Evolutionary conservation across 2,888 invertebrate genomes (phyloP), one percentile per base, ranked within the genome.

Genomic region (Drosophila tanythrix): DNA sequence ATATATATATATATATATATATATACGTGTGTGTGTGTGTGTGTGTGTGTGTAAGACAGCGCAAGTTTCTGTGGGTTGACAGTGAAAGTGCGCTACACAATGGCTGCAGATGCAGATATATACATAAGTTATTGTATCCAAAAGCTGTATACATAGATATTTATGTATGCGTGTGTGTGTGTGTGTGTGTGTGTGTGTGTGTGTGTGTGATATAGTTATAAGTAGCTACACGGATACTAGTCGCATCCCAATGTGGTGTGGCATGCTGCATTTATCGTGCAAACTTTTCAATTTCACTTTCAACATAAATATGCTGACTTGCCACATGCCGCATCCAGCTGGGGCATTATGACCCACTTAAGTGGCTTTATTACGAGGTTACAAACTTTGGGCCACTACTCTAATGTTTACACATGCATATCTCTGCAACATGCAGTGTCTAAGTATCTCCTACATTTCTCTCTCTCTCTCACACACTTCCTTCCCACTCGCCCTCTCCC

Each of bases 351-450:
- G 89, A 90, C 89, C 90, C 90, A 90, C 90, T 90, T 90, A 90
- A 90, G 90, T 90, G 89, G 83, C 89, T 90, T 90, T 90, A 89
- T 89, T 83, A 86, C 77, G 88, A 89, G 89, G 87, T 90, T 90
- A 83, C 88, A 83, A 85, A 84, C 87, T 89, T 89, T 89, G 61
- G 66, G 56, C 65, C 62, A 61, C 61, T 57, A 55, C 46, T 46
- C 46, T 18, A 56, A 25, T 33, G 25, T 50, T 21, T 67, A 38
- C 38, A 63, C 63, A 74, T 66, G 51, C 52, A 75, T 59, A 73
- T 57, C 52, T 53, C 48, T 57, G 31, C 46, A 52, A 57, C 43
- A 75, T 52, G 60, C 11, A 56, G n/a, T 25, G n/a, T 31, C 56
- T 53, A 35, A 53, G 35, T 36, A 36, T 51, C 51, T 51, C 4